These are phyloP conservation scores for Orussus abietinus DNA, from an alignment of 1,140 invertebrate species.

Conservation along the genomic window DNA sequence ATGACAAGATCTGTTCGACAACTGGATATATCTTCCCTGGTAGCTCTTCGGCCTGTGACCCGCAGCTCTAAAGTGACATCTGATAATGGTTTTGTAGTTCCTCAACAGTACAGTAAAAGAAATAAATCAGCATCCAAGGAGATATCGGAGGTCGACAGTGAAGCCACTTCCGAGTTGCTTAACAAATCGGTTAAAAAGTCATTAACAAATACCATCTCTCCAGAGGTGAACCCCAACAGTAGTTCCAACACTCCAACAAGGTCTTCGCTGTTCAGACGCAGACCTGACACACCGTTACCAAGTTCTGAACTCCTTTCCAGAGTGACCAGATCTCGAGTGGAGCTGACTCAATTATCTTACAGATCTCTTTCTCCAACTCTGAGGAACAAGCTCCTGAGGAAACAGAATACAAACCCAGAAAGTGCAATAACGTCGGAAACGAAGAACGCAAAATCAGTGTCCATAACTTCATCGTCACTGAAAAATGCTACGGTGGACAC, in stretches of 20 bases:
- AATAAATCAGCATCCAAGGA: not conserved
- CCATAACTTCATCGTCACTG: too few species aligned
- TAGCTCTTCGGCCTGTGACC: too few species aligned
- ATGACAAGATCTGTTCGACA: too few species aligned
- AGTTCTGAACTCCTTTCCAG: slow-evolving; percentile 12
- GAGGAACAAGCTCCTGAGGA: not conserved
- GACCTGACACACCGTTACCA: slow-evolving; percentile 31
- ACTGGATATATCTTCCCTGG: too few species aligned
- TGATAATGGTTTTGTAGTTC: slow-evolving; percentile 22
- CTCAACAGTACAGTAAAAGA: not conserved
- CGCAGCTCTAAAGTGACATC: not conserved
- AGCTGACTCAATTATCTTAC: not conserved
- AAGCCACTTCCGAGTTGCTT: too few species aligned
- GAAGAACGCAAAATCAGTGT: too few species aligned
- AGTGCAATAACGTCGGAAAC: too few species aligned
- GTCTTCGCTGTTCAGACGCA: slow-evolving; percentile 21
- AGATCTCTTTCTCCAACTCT: not conserved
- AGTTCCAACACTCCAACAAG: slow-evolving; percentile 26
- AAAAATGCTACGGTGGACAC: too few species aligned
- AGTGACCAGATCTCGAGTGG: slow-evolving; percentile 23
- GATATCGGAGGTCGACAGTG: too few species aligned
- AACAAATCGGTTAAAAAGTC: too few species aligned
- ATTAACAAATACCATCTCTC: too few species aligned
- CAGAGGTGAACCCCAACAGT: slow-evolving; percentile 24
- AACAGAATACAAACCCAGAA: too few species aligned